Base-by-base conservation (phyloP, 1,140 invertebrate genomes). In the Aphelinus certus region DNA sequence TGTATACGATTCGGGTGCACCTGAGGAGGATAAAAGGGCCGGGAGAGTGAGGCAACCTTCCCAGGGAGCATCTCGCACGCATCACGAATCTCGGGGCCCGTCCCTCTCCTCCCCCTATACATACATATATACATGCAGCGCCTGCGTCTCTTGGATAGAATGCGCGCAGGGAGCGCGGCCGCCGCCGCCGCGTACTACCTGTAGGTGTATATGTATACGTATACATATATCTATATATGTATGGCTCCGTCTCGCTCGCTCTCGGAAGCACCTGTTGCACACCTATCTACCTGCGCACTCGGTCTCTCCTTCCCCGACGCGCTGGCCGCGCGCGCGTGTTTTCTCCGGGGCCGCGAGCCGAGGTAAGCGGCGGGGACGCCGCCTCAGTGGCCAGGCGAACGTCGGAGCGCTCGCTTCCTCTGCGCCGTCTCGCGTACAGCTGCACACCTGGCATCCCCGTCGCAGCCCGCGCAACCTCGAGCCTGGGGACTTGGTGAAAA, bases 181-280 rank as follows among this genome's bases (percentile, higher is more conserved):
- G 26, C 26, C 26, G 26, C 26, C 26, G 26, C 26, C 26, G 26
- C 26, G 26, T 26, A 26, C 26, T 26, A 26, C 26, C 26, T 26
- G 26, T 26, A 26, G 26, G 26, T 26, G 26, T 26, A 26, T 26
- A 26, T 26, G 26, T 26, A 26, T 26, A 26, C 26, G 26, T 26
- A 26, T 26, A 26, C 26, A 26, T 26, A 26, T 26, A 26, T 26
- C 26, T 26, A 26, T 26, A 26, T 26, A 26, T 26, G 26, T 26
- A 26, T 53, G 51, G 4, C 72, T 43, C 7, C 26, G 63, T 56
- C 55, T 42, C 56, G n/a, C 71, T 43, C 76, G 64, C 77, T 76
- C 76, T 75, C 78, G 80, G 83, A 86, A 85, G 84, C 85, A 86
- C 85, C 85, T 85, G 85, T 86, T 84, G 84, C 84, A 77, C 78